phyloP scores from a whole-genome alignment of 2,888 invertebrate species.

The Drosophila neoperkinsi region DNA sequence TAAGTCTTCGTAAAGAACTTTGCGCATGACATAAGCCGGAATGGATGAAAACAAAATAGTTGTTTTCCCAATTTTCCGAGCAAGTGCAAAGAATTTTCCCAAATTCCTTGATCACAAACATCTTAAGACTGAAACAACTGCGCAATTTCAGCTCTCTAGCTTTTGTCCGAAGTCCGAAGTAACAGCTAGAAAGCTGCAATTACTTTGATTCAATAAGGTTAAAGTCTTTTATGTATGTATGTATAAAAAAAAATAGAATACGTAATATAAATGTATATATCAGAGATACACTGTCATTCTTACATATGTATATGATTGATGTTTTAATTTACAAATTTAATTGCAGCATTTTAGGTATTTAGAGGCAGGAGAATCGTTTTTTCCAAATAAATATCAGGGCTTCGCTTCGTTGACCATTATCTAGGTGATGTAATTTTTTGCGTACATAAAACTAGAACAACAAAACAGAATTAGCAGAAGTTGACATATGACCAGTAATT shows the following conservation, averaged over 20 bases:
- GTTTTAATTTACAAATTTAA: conserved; percentile 11
- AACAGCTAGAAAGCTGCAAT: neutral
- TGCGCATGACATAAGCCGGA: neutral
- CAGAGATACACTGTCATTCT: neutral
- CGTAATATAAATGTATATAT: neutral
- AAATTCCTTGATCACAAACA: neutral
- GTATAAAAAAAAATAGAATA: neutral
- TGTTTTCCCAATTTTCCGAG: neutral
- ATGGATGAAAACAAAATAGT: neutral
- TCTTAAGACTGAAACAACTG: neutral
- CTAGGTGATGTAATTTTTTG: conserved; percentile 31
- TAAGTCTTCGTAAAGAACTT: neutral
- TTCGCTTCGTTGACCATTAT: conserved; percentile 21
- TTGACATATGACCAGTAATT: neutral
- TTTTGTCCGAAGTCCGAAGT: neutral
- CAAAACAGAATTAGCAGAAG: neutral
- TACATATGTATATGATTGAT: neutral
- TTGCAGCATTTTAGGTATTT: conserved; percentile 15
- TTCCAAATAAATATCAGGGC: conserved; percentile 8
- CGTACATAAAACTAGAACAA: neutral
- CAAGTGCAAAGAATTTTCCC: neutral
- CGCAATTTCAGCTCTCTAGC: neutral
- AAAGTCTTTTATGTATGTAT: neutral
- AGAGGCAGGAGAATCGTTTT: neutral
- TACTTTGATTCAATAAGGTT: neutral